Base-by-base conservation (phyloP, 2,797 vertebrate genomes). In the Arrhamphus sclerolepis region DNA sequence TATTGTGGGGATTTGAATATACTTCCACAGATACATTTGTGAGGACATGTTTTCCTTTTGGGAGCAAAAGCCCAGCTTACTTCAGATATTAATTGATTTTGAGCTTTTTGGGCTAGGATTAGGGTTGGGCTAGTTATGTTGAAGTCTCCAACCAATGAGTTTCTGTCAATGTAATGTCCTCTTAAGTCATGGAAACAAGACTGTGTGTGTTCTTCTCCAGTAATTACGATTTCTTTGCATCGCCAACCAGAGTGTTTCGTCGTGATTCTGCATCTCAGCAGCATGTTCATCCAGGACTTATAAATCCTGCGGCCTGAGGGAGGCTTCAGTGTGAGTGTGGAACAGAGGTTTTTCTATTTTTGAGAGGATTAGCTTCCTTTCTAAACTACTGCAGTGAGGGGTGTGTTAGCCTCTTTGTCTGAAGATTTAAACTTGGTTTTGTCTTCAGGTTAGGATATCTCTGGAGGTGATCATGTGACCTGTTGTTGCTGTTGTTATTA, bases 241-340 rank as follows among this genome's bases (percentile, higher is more conserved):
- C 14, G 43, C 34, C 31, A 24, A 20, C 44, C 29, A 7, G 43
- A 7, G 40, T 53, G 47, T 47, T 26, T 66, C 11, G 9, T 72
- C 52, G 46, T 28, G 57, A 62, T 50, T 60, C 47, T 46, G 51
- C 21, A 28, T 22, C 54, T 61, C 55, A 63, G 51, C 49, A 58
- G 49, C 24, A 48, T 46, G 14, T 29, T 73, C 59, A 63, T 55
- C 59, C 49, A 54, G 58, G 52, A 58, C 64, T 10, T 46, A 38
- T 53, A 57, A 57, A 56, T 53, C 26, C 51, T 46, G 52, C 62
- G 56, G 58, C 64, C 58, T 24, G 42, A 49, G 55, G 64, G 49
- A 10, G 2, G 10, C 10, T 34, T 58, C 17, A 46, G 38, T 52
- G 34, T n/a, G n/a, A n/a, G n/a, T 29, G 55, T 48, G 28, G 5